Percentiles rank a stretch among this genome's conserved stretches.
Conservation (phyloP, 2,797 vertebrate species). For the Somateria mollissima region DNA sequence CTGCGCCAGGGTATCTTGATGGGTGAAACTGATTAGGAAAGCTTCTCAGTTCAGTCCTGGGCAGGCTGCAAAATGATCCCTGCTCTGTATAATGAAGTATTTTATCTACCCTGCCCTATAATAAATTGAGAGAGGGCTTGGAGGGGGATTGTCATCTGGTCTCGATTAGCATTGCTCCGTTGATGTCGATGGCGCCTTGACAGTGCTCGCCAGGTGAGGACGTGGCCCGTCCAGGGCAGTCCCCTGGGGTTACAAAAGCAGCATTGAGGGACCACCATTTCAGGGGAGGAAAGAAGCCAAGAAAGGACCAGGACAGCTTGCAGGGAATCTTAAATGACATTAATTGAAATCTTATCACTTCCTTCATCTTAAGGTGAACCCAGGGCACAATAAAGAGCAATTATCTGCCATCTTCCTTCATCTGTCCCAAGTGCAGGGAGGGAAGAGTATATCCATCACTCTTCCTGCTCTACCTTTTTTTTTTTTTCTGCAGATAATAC, state of each 20-base stretch:
- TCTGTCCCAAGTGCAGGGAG: constrained; percentile 34
- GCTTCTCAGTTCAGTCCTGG: constrained; percentile 47
- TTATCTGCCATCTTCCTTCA: constrained; percentile 49
- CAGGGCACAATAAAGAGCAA: constrained; percentile 43
- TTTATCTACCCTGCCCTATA: constrained; percentile 47
- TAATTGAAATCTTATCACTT: constrained; percentile 65
- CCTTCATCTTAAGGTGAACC: constrained; percentile 43
- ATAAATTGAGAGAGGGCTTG: constrained; percentile 37
- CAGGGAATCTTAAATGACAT: constrained; percentile 62
- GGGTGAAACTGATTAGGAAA: constrained; percentile 56
- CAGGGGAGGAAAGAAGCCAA: constrained; percentile 25
- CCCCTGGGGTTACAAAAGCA: constrained; percentile 38
- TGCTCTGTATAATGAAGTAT: constrained; percentile 57
- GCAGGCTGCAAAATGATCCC: constrained; percentile 60
- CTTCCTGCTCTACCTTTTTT: not conserved
- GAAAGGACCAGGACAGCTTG: constrained; percentile 54
- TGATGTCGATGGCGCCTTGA: not conserved
- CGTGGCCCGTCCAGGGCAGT: constrained; percentile 46
- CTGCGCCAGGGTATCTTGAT: constrained; percentile 27
- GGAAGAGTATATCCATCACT: constrained; percentile 45
- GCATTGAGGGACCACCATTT: not conserved
- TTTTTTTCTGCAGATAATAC: not conserved
- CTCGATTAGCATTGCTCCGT: constrained; percentile 41
- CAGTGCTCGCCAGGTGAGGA: constrained; percentile 65
- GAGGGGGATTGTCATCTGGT: constrained; percentile 58